Percentiles rank a stretch among this genome's conserved stretches.
Conservation (phyloP, 1,140 invertebrate genomes). For the Manduca sexta region DNA sequence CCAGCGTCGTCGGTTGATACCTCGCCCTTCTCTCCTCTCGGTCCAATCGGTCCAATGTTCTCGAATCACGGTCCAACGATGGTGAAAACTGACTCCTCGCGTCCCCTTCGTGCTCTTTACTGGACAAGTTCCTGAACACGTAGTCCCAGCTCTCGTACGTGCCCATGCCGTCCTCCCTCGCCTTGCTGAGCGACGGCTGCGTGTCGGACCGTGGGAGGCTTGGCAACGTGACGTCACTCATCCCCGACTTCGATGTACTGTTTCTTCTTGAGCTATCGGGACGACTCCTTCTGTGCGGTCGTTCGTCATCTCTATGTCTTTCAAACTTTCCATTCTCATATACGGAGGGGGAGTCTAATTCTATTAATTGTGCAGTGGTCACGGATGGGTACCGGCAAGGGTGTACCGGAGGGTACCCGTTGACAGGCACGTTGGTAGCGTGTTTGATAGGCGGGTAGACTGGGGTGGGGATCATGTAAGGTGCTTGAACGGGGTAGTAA, state of each 20-base stretch:
- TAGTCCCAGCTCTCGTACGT: constrained; percentile 85
- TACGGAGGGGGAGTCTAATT: constrained; percentile 76
- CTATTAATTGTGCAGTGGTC: constrained; percentile 80
- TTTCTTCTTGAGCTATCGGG: constrained; percentile 45
- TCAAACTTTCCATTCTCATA: constrained; percentile 57
- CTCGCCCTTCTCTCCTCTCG: constrained; percentile 53
- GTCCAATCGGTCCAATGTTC: constrained; percentile 57
- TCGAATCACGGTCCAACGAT: constrained; percentile 61
- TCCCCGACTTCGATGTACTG: constrained; percentile 53
- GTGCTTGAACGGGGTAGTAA: constrained; percentile 61
- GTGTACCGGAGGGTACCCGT: constrained; percentile 53
- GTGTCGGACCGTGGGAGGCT: constrained; percentile 64
- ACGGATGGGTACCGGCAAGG: constrained; percentile 64
- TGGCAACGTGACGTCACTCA: constrained; percentile 51
- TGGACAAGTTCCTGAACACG: constrained; percentile 84
- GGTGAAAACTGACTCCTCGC: constrained; percentile 75
- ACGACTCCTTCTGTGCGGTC: constrained; percentile 28
- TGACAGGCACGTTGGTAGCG: constrained; percentile 56
- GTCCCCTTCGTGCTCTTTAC: constrained; percentile 80
- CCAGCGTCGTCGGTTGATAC: constrained; percentile 65
- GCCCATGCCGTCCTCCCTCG: constrained; percentile 74
- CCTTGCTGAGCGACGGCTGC: constrained; percentile 65
- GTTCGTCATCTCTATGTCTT: constrained; percentile 39
- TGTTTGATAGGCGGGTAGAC: constrained; percentile 65
- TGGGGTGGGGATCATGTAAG: constrained; percentile 63